Percentiles rank a stretch among this genome's conserved stretches.
Conservation (phyloP, 2,888 invertebrate genomes). For the Alloscopus bannaensis region DNA sequence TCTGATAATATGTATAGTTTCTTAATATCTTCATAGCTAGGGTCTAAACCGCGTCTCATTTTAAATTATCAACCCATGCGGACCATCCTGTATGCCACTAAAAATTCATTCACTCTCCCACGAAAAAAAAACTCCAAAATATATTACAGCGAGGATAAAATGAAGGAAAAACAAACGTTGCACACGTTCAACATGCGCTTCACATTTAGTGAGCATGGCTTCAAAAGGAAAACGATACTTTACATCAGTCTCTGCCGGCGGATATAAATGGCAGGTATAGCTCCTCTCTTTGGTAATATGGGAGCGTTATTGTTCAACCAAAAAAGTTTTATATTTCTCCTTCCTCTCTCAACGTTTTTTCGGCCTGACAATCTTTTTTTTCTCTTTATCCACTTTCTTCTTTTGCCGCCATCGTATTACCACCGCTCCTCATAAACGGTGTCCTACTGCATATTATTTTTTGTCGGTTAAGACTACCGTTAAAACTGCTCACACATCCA, state of each 20-base stretch:
- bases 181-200: too few species aligned
- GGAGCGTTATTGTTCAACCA: background rate
- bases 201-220: too few species aligned
- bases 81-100: too few species aligned
- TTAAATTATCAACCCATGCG: too few species aligned
- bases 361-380: slow-evolving; percentile 33
- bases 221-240: slow-evolving; percentile 1
- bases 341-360: slow-evolving; percentile 12
- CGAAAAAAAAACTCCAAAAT: slow-evolving; percentile 33
- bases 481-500: background rate
- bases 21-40: too few species aligned
- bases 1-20: too few species aligned
- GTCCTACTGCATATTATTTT: slow-evolving; percentile 2
- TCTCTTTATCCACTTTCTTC: slow-evolving; percentile 19
- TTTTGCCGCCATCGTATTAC: slow-evolving; percentile 24
- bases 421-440: background rate
- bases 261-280: too few species aligned
- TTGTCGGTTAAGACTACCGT: slow-evolving; percentile 9
- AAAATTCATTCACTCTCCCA: slow-evolving; percentile 61
- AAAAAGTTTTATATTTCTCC: slow-evolving; percentile 23
- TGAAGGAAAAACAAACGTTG: slow-evolving; percentile 47
- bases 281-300: too few species aligned
- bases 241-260: too few species aligned
- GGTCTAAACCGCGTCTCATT: too few species aligned
- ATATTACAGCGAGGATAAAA: slow-evolving; percentile 24